Percentiles rank a stretch among this genome's conserved stretches.
phyloP scores from a whole-genome alignment of 2,797 vertebrate genomes.

The Urophycis tenuis region DNA sequence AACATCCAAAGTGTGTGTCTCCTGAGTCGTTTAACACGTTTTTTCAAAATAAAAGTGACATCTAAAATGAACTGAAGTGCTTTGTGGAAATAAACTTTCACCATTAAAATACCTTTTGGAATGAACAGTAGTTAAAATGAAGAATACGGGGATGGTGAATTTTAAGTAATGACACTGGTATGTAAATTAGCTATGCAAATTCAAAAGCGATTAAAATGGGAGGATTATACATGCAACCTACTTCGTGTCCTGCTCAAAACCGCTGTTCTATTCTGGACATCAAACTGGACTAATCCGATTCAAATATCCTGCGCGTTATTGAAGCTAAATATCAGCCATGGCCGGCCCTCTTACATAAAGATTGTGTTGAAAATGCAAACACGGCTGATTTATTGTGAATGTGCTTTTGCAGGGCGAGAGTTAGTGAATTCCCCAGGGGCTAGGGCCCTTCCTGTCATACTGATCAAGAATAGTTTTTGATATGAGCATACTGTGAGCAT shows the following conservation, averaged over 20 bases:
- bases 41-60: background rate
- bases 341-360: slow-evolving; percentile 24
- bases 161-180: slow-evolving; percentile 36
- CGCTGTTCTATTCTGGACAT: slow-evolving; percentile 51
- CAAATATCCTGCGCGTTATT: slow-evolving; percentile 68
- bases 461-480: slow-evolving; percentile 66
- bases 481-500: slow-evolving; percentile 69
- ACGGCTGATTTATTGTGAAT: slow-evolving; percentile 59
- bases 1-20: background rate
- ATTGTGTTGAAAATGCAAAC: slow-evolving; percentile 41
- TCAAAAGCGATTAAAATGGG: slow-evolving; percentile 53
- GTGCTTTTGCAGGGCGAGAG: slow-evolving; percentile 62
- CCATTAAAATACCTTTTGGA: slow-evolving; percentile 13
- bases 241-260: slow-evolving; percentile 40
- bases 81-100: slow-evolving; percentile 2
- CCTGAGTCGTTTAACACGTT: background rate
- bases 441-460: slow-evolving; percentile 65
- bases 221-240: slow-evolving; percentile 53
- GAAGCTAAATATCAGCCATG: slow-evolving; percentile 60
- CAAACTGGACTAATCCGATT: slow-evolving; percentile 63
- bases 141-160: slow-evolving; percentile 30
- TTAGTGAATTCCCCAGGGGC: slow-evolving; percentile 63
- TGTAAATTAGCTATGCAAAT: slow-evolving; percentile 49
- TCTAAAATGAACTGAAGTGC: slow-evolving; percentile 1
- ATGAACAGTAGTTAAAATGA: slow-evolving; percentile 14